Base-by-base conservation (phyloP, 1,140 invertebrate genomes). In the Parasteatoda tepidariorum region DNA sequence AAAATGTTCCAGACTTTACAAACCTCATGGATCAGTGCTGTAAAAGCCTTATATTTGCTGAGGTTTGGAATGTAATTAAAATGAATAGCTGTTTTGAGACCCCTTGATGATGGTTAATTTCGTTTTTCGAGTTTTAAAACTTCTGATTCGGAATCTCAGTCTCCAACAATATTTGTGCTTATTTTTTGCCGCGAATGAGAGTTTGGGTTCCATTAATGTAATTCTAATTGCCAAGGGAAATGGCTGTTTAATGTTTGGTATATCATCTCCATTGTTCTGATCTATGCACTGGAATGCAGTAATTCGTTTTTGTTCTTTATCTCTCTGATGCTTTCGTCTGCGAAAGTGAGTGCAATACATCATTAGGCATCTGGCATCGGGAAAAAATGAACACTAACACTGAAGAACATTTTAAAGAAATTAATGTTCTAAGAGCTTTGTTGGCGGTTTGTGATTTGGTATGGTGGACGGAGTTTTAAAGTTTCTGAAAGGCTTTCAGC, bases 71-170 rank as follows among this genome's bases (percentile, higher is more conserved):
- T 34, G 64, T 79, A 79, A 79, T 79, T 79, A 79, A 79, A 79
- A 79, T 79, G 76, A 79, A 79, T 79, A 68, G 76, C 41, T 68
- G 76, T 79, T 79, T 66, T 68, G 31, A 41, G 28, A 31, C 73
- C 54, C 31, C 18, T 66, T 11, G 34, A 48, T 30, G 18, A 28
- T 73, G 18, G 41, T 30, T 24, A 30, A 6, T 28, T 6, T 26
- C 24, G 34, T 26, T 18, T 41, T 70, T 18, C 22, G 38, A 70
- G 48, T 26, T 6, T 34, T 22, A 22, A 18, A 22, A 22, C 48
- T 18, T 13, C 22, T 26, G 41, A 48, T 70, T 24, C 67, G 9
- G 30, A n/a, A 54, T n/a, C 15, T 24, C 18, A 30, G 59, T 30
- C 31, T 24, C 26, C 59, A 48, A 28, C 67, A 24, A 3, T 24